Conservation (phyloP, 1,140 invertebrate species). For the Platyura marginata region DNA sequence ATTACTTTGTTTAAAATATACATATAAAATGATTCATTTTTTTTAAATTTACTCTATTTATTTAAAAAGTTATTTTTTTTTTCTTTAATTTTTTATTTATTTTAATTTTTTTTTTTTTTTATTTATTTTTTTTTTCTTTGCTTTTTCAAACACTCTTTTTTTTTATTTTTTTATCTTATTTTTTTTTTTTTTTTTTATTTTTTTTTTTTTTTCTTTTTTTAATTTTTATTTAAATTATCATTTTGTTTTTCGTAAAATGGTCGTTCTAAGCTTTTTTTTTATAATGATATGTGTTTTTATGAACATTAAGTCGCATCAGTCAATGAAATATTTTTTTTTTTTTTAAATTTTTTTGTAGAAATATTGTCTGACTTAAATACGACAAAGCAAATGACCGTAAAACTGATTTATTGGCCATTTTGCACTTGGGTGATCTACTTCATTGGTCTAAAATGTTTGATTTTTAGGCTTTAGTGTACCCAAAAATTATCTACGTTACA, state of each 20-base stretch:
- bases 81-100: not conserved
- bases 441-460: not conserved
- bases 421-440: not conserved
- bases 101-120: not conserved
- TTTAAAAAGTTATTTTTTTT: no score
- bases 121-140: not conserved
- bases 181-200: constrained; percentile 1
- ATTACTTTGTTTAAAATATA: not conserved
- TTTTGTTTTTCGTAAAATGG: not conserved
- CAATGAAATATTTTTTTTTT: not conserved
- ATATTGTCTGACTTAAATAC: not conserved
- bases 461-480: not conserved
- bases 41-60: no score
- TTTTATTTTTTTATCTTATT: not conserved
- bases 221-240: not conserved
- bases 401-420: constrained; percentile 1
- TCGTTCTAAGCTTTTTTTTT: not conserved
- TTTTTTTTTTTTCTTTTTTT: not conserved
- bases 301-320: not conserved
- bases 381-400: not conserved
- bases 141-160: not conserved
- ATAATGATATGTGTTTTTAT: not conserved
- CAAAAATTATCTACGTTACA: not conserved
- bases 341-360: not conserved
- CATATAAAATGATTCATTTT: not conserved